Evolutionary conservation across 2,113 vertebrate species (phyloP).

Genomic region (Phaetusa simplex): DNA sequence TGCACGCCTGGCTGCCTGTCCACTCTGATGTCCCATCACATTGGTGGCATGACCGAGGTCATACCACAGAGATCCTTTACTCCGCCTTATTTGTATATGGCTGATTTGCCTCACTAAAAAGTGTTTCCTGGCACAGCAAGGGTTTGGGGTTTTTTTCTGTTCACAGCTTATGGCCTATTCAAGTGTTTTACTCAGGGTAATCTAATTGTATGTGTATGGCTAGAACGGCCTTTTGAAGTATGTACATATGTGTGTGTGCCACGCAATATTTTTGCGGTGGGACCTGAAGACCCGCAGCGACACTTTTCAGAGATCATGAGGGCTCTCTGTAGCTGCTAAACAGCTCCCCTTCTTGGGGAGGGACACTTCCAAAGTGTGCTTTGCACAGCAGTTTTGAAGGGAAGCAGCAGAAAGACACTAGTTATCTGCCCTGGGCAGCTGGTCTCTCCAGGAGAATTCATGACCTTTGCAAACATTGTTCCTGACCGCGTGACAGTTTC

Average conservation of each 20-base stretch:
- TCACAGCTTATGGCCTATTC: neutral
- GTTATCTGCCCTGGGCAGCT: neutral
- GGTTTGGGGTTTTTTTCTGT: neutral
- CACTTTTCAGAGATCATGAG: neutral
- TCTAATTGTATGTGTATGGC: neutral
- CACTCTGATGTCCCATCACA: neutral
- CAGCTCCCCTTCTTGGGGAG: neutral
- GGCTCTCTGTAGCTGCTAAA: neutral
- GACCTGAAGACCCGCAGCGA: neutral
- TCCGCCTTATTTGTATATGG: neutral
- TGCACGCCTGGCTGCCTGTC: neutral
- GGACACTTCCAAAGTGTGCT: neutral
- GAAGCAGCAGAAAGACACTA: neutral
- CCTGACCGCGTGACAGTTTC: neutral
- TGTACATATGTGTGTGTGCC: no score
- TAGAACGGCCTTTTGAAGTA: neutral
- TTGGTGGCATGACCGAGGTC: neutral
- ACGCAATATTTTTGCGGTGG: neutral
- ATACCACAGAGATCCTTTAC: neutral
- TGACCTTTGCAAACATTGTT: neutral
- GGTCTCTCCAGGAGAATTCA: neutral
- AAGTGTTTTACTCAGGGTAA: neutral
- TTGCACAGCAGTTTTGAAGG: neutral
- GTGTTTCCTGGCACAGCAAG: neutral
- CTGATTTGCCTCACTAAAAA: neutral